Conservation (phyloP, 2,888 invertebrate genomes). For the Tachina fera region DNA sequence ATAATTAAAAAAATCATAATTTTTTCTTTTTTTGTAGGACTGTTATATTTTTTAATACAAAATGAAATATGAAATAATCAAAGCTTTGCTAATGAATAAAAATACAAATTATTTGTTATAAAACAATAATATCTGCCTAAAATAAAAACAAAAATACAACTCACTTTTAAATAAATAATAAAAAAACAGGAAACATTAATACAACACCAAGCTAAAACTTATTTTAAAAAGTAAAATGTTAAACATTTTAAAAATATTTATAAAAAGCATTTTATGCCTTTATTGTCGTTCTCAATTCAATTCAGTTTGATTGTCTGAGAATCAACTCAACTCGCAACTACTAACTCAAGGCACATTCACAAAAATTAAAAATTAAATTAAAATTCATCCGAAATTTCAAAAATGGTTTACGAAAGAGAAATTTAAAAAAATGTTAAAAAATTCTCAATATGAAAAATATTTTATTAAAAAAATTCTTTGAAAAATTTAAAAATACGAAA, state of each 20-base stretch:
- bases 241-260: slow-evolving; percentile 60
- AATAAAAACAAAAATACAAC: slow-evolving; percentile 35
- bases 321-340: too few relatives aligned
- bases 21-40: slow-evolving; percentile 26
- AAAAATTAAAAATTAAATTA: too few relatives aligned
- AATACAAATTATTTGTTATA: slow-evolving; percentile 52
- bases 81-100: slow-evolving; percentile 58
- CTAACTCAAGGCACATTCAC: too few relatives aligned
- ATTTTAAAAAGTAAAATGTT: slow-evolving; percentile 55
- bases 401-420: too few relatives aligned
- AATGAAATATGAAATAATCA: slow-evolving; percentile 47
- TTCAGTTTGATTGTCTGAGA: too few relatives aligned
- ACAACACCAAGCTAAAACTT: slow-evolving; percentile 66
- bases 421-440: too few relatives aligned
- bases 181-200: slow-evolving; percentile 25
- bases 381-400: too few relatives aligned
- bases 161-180: slow-evolving; percentile 10
- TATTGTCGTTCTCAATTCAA: too few relatives aligned
- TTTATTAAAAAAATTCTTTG: too few relatives aligned
- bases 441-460: too few relatives aligned
- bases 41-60: slow-evolving; percentile 61
- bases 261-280: neutral
- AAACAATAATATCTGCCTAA: slow-evolving; percentile 28
- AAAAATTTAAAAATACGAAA: too few relatives aligned
- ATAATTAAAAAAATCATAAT: neutral